phyloP scores from a whole-genome alignment of 2,113 vertebrate genomes.

The Raja brachyura region DNA sequence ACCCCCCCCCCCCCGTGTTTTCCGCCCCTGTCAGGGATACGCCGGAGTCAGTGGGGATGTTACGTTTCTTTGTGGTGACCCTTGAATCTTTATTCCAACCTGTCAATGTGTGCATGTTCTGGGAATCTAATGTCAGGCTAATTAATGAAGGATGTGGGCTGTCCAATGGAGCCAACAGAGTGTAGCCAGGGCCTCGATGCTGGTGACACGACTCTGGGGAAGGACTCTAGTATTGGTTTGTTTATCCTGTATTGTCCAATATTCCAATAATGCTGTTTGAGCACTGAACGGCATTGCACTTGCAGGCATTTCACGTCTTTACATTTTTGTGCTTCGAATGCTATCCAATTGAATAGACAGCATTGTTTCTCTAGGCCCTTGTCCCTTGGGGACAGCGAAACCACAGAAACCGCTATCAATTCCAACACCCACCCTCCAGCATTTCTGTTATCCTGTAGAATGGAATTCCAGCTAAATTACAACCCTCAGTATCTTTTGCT shows the following conservation, averaged over 20 bases:
- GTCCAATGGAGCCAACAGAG: too few relatives aligned
- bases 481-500: neutral
- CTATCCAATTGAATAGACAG: neutral
- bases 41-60: too few relatives aligned
- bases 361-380: neutral
- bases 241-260: neutral
- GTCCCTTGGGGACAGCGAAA: neutral
- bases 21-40: too few relatives aligned
- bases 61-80: too few relatives aligned
- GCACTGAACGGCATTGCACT: neutral
- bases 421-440: neutral
- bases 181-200: too few relatives aligned
- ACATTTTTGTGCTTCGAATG: neutral
- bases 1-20: too few relatives aligned
- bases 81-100: too few relatives aligned
- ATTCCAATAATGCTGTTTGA: neutral
- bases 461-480: neutral
- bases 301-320: neutral
- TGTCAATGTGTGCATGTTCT: too few relatives aligned
- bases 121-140: too few relatives aligned
- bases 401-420: neutral
- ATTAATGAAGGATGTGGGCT: too few relatives aligned
- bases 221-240: too few relatives aligned
- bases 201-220: too few relatives aligned
- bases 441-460: neutral